Base-by-base conservation (phyloP, 2,888 invertebrate species). In the Pandemis heparana region DNA sequence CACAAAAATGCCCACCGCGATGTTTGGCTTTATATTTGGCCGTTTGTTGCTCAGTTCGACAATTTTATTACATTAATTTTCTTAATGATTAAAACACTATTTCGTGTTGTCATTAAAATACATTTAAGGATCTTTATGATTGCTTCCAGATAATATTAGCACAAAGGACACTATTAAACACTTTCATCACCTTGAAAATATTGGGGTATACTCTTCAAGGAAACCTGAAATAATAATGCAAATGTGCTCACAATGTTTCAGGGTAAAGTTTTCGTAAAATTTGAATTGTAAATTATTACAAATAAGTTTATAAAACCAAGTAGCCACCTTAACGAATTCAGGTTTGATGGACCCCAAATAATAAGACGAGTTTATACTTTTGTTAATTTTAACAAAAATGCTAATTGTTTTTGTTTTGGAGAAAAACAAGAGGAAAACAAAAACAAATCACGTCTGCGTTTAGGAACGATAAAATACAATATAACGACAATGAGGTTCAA, bases 251-350 rank as follows among this genome's bases (percentile, higher is more conserved):
- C 82, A 80, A 81, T 78, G 80, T 80, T 80, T 75, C 78, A 71
- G 69, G 66, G 75, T 79, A 81, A 86, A 88, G 85, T 89, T 87
- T 83, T 83, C 83, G 74, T 82, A 78, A 79, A 84, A 89, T 90
- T 89, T 87, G 86, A 89, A 89, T 88, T 90, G 87, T 82, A 89
- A 83, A 90, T 90, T 81, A 84, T 82, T 83, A 88, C 85, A 89
- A 88, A 90, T 88, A 87, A 87, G 86, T 87, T 88, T 81, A 81
- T 86, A 82, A 83, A 87, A 85, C 85, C 80, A 53, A 53, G 41
- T 63, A 63, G 82, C 81, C 80, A 81, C 83, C 82, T 82, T 79
- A 78, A 79, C 80, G 78, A 75, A 74, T 77, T 78, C 39, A 5
- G 76, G 76, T 81, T 82, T 88, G 87, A 88, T 86, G 86, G 86